Conservation (phyloP, 2,888 invertebrate genomes). For the Eilema caniola region DNA sequence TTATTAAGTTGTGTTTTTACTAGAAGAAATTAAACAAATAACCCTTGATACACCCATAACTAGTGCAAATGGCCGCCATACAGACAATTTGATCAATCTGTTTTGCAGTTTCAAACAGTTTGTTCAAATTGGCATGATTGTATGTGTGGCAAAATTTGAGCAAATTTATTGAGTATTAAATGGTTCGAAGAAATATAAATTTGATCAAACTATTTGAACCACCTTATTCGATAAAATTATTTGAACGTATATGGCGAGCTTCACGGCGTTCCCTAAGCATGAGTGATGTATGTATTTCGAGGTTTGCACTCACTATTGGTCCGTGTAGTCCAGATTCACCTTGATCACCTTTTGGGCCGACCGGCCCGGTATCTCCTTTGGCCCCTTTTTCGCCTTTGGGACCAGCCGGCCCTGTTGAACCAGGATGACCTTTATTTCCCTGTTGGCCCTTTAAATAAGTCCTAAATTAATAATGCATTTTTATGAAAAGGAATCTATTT, state of each 20-base stretch:
- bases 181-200: too few relatives aligned
- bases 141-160: too few relatives aligned
- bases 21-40: neutral
- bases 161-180: too few relatives aligned
- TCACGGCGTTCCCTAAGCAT: too few relatives aligned
- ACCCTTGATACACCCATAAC: too few relatives aligned
- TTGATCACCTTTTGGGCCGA: slow-evolving; percentile 40
- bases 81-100: too few relatives aligned
- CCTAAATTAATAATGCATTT: neutral
- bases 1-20: neutral
- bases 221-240: too few relatives aligned
- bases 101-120: too few relatives aligned
- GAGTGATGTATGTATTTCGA: neutral
- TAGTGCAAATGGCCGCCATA: too few relatives aligned
- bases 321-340: slow-evolving; percentile 52
- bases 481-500: neutral
- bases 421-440: slow-evolving; percentile 41
- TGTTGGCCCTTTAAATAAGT: slow-evolving; percentile 22
- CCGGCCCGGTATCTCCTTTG: slow-evolving; percentile 72
- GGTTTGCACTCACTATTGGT: slow-evolving; percentile 36
- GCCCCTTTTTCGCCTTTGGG: slow-evolving; percentile 86
- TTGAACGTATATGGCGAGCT: too few relatives aligned
- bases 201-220: too few relatives aligned
- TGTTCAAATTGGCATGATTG: too few relatives aligned
- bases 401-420: slow-evolving; percentile 57